Base-by-base conservation (phyloP, 2,888 invertebrate species). In the Tenthredo mesomela region DNA sequence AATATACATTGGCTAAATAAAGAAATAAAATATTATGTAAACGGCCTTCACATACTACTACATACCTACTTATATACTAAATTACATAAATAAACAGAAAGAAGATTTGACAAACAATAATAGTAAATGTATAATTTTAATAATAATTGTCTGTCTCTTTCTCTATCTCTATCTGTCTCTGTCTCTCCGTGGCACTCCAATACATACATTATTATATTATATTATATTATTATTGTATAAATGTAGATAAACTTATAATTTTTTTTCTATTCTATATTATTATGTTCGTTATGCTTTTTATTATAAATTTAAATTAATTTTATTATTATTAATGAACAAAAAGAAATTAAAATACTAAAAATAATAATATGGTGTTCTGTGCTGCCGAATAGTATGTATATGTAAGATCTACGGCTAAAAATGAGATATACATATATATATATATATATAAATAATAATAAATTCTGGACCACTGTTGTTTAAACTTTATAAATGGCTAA, bases 391-490 rank as follows among this genome's bases (percentile, higher is more conserved):
- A 15, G 75, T 47, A 47, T 37, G n/a, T 37, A 21, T 37, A 7
- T 25, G 4, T n/a, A 15, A 6, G 15, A 67, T 18, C 40, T 33
- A 50, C 15, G 33, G 50, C 33, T 33, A 12, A 54, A 33, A 33
- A n/a, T 18, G n/a, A 77, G 29, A 50, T 15, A 77, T 25, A 25
- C 25, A 61, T n/a, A n/a, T 61, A 25, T 61, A 25, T 21, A 25
- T 61, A 47, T 21, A n/a, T 10, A 43, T 40, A 77, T 18, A 29
- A 29, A 77, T 50, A 75, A 15, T 12, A 50, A 80, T 33, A 82
- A 82, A 82, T 65, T 61, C 65, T 82, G 80, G 80, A 82, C 80
- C 80, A 82, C 80, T 65, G 65, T 61, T 61, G 80, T 82, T 82
- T 40, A n/a, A 82, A 78, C 78, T 78, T 78, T 37, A 47, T 50